These are phyloP conservation scores for Pocota personata DNA, from an alignment of 2,888 invertebrate species.

Conservation along the genomic window DNA sequence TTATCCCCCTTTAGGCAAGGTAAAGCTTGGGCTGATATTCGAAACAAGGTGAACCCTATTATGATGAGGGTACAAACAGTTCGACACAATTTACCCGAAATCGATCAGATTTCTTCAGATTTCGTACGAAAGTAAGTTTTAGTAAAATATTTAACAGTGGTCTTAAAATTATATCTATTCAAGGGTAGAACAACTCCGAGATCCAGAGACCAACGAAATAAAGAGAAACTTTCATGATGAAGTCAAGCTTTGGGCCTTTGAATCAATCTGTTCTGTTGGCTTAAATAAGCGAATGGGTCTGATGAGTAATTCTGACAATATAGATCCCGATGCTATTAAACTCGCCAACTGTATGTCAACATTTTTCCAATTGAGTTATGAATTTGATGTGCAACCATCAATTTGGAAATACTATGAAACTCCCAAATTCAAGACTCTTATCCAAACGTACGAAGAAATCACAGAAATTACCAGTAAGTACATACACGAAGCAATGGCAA, in stretches of 20 bases:
- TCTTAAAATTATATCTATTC: background rate
- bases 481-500: conserved; percentile 80
- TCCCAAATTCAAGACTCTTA: conserved; percentile 78
- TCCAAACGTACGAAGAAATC: conserved; percentile 78
- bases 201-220: conserved; percentile 74
- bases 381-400: conserved; percentile 80
- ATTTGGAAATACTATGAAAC: conserved; percentile 79
- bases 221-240: conserved; percentile 83
- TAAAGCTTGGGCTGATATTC: conserved; percentile 86
- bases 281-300: conserved; percentile 80
- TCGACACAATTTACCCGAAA: conserved; percentile 76
- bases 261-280: conserved; percentile 83
- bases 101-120: conserved; percentile 78
- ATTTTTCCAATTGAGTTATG: conserved; percentile 78
- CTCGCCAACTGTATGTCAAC: conserved; percentile 76
- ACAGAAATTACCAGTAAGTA: conserved; percentile 79
- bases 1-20: conserved; percentile 84
- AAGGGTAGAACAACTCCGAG: conserved; percentile 76
- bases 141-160: background rate
- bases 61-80: conserved; percentile 79
- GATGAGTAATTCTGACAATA: conserved; percentile 66
- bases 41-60: conserved; percentile 84
- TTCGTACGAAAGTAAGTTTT: conserved; percentile 77
- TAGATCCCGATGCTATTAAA: conserved; percentile 76
- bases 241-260: conserved; percentile 85